Base-by-base conservation (phyloP, 2,113 vertebrate species). In the Prionailurus bengalensis region DNA sequence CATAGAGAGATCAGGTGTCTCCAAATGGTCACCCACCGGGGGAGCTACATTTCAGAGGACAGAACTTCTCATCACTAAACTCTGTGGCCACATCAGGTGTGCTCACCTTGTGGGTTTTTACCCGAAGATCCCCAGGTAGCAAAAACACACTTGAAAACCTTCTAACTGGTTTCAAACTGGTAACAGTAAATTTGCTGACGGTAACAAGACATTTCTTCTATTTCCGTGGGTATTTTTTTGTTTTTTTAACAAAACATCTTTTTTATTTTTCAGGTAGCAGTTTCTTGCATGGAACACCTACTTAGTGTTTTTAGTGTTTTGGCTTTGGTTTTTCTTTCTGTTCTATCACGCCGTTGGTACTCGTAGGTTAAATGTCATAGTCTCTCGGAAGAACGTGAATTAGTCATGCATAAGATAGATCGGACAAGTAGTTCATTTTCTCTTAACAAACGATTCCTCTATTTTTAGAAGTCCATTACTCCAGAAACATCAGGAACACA, bases 381-480 rank as follows among this genome's bases (percentile, higher is more conserved):
- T 21, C 51, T 36, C 27, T 25, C 94, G 80, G 31, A 83, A 36
- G 78, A 71, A 12, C 21, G 3, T 58, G 88, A 73, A 58, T 66
- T 78, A 23, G 91, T 39, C 78, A 23, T 63, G 79, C 82, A 48
- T 27, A 0, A 66, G 89, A 1, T 11, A 79, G 79, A 93, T 71
- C 33, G 90, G 96, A 95, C 91, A 89, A 95, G 97, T 97, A 7
- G 86, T 74, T 95, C 45, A 16, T 29, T 96, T 58, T 90, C 63
- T 82, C 39, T 39, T 63, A 16, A 65, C 95, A 33, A 87, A 74
- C 70, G 27, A 42, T 97, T 9, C 17, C 31, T 95, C 36, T 95
- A 68, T 97, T 98, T 98, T 97, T 94, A 95, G 92, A 94, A 27
- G 31, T 16, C 31, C 23, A 4, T 66, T 89, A 78, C 92, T 93